Evolutionary conservation across 1,140 invertebrate genomes (phyloP).

Genomic region (Ips nitidus): DNA sequence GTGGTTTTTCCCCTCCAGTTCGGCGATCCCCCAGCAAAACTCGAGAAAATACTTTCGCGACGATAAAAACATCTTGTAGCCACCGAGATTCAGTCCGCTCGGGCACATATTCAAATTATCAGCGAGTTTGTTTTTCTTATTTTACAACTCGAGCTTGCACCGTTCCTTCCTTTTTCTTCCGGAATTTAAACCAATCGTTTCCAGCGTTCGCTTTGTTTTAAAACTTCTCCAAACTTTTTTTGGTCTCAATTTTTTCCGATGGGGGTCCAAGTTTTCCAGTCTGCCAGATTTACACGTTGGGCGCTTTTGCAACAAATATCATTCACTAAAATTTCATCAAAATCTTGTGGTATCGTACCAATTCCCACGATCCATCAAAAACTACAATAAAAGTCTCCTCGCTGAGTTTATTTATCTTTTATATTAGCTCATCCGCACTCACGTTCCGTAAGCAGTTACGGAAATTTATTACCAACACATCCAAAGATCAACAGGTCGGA

Average conservation of each 20-base stretch:
- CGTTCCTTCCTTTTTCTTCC: slow-evolving; percentile 25
- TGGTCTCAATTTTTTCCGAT: no score
- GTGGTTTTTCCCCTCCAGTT: slow-evolving; percentile 46
- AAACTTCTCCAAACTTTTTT: not conserved
- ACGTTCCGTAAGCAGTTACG: slow-evolving; percentile 30
- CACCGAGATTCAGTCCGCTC: slow-evolving; percentile 51
- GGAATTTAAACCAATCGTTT: slow-evolving; percentile 27
- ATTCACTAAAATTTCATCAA: no score
- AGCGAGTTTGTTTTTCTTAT: slow-evolving; percentile 54
- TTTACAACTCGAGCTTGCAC: slow-evolving; percentile 38
- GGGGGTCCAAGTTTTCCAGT: no score
- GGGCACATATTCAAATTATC: slow-evolving; percentile 54
- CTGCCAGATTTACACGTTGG: no score
- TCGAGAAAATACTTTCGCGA: slow-evolving; percentile 47
- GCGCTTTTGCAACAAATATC: no score
- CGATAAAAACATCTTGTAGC: slow-evolving; percentile 54
- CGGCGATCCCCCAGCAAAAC: slow-evolving; percentile 42
- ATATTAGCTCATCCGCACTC: slow-evolving; percentile 30
- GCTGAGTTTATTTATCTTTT: slow-evolving; percentile 30
- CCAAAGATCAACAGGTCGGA: slow-evolving; percentile 25
- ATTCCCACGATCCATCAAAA: slow-evolving; percentile 22
- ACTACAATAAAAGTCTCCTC: slow-evolving; percentile 17
- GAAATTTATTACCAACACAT: slow-evolving; percentile 31
- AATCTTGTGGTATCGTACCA: no score
- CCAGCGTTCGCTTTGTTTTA: slow-evolving; percentile 9